These are phyloP conservation scores for Coregonus clupeaformis DNA, from an alignment of 2,113 vertebrate species.

Conservation along the genomic window DNA sequence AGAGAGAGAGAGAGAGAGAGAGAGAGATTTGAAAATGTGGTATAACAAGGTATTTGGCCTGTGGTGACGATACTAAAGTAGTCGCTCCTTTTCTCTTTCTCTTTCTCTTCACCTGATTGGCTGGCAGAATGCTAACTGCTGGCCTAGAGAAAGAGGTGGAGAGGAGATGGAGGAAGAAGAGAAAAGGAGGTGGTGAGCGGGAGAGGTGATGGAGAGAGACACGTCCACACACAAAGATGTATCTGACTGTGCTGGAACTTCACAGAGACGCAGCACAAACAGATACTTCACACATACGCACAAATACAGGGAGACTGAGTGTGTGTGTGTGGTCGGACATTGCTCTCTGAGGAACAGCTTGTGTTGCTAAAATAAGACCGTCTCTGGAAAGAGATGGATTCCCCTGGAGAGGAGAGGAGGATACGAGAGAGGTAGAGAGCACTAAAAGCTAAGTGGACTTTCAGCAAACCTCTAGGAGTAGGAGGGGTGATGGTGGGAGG, in stretches of 20 bases:
- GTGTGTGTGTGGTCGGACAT: slow-evolving; percentile 47
- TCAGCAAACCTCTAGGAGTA: slow-evolving; percentile 44
- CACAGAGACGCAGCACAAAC: neutral
- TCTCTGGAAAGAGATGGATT: slow-evolving; percentile 71
- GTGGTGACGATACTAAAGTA: too few relatives aligned
- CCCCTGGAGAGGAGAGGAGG: slow-evolving; percentile 55
- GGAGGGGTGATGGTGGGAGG: slow-evolving; percentile 22
- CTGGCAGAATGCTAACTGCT: too few relatives aligned
- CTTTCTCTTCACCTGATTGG: too few relatives aligned
- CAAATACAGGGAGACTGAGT: neutral
- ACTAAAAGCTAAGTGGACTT: slow-evolving; percentile 77
- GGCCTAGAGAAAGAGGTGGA: neutral
- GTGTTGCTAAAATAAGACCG: slow-evolving; percentile 72
- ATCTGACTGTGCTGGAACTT: neutral
- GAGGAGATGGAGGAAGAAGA: neutral
- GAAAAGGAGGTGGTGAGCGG: too few relatives aligned
- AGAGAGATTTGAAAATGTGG: neutral
- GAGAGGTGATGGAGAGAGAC: slow-evolving; percentile 15
- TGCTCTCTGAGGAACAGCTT: slow-evolving; percentile 58
- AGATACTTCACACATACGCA: neutral
- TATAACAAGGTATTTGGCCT: too few relatives aligned
- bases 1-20: neutral
- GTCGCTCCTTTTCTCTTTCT: too few relatives aligned
- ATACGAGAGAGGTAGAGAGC: slow-evolving; percentile 54
- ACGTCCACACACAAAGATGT: neutral